Evolutionary conservation across 2,113 vertebrate genomes (phyloP), one percentile per base, ranked within the genome.

Genomic region (Campylomormyrus numenius): DNA sequence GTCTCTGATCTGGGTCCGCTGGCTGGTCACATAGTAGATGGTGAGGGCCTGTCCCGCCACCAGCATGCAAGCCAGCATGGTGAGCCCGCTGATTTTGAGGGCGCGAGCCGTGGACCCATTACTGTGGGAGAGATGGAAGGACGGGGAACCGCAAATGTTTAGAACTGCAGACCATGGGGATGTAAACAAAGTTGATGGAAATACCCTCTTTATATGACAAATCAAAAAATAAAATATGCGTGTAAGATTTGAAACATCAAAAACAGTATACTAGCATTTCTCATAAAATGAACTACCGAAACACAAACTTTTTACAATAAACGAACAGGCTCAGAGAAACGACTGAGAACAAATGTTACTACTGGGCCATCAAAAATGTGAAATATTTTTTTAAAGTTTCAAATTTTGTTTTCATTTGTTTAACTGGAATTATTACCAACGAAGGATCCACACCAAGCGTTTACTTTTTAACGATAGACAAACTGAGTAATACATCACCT

Each of bases 1-100:
- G 5, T 93, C 92, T 91, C 92, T 92, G 93, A 99, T 97, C 93
- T 97, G 95, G 91, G 93, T 92, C 2, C 92, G 96, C 90, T 99
- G 98, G 92, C 94, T 92, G 89, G 96, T 96, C 85, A 98, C 93
- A 87, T 96, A 97, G 96, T 97, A 98, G 90, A 96, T 46, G 0
- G 97, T 97, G 93, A 98, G 96, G 3, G 96, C 97, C 95, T 99
- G 98, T 91, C 98, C 97, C 0, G 93, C 97, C 10, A 99, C 90
- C 45, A 99, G 97, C 93, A 99, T 91, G 7, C 96, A 96, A 4
- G 95, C 97, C 93, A 99, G 94, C 89, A 98, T 92, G 0, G 97
- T 97, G 85, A 98, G 90, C 0, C 95, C 93, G 0, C 97, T 96
- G 17, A 97, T 91, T 91, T 95, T 92, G 0, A 96, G 90, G 49